Base-by-base conservation (phyloP, 2,797 vertebrate species). In the Gallinago solitaria region DNA sequence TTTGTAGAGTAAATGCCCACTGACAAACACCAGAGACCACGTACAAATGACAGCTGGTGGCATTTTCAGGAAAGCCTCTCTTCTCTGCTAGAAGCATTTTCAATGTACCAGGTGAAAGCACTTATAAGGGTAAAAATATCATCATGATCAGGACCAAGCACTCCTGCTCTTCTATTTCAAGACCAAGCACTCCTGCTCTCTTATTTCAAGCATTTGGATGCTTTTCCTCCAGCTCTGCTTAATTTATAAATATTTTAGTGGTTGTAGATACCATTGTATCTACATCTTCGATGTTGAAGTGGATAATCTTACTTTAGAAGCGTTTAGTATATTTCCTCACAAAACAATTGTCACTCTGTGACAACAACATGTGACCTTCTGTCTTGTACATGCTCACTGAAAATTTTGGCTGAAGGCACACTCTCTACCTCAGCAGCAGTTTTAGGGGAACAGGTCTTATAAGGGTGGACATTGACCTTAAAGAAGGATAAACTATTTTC, bases 231-330 rank as follows among this genome's bases (percentile, higher is more conserved):
- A 60, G 25, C 60, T 41, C 47, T 32, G 20, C 35, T 87, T 56
- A 37, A 61, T 76, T 77, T 57, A 67, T 77, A 93, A 90, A 91
- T 94, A 90, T 93, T 87, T 90, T 32, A 86, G 61, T 54, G 64
- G 41, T 94, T 95, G 51, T 32, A 54, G 51, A 54, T 54, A 30
- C 51, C 51, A 19, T 54, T 32, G 51, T 54, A 54, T 54, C 28
- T 54, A 18, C 51, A 19, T 30, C 19, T 17, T 92, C 64, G 78
- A 84, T 68, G 74, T 60, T 83, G 71, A 89, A 84, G 43, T 64
- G 39, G 56, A 78, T 48, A 39, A 73, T 76, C 64, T 80, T 77
- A 28, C 48, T 83, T 87, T 20, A 61, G 59, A 75, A 90, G 50
- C 0, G 5, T 21, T 67, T 59, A 61, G 77, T 67, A 3, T 70